Evolutionary conservation across 2,888 invertebrate genomes (phyloP).

Genomic region (Microchrysa polita): DNA sequence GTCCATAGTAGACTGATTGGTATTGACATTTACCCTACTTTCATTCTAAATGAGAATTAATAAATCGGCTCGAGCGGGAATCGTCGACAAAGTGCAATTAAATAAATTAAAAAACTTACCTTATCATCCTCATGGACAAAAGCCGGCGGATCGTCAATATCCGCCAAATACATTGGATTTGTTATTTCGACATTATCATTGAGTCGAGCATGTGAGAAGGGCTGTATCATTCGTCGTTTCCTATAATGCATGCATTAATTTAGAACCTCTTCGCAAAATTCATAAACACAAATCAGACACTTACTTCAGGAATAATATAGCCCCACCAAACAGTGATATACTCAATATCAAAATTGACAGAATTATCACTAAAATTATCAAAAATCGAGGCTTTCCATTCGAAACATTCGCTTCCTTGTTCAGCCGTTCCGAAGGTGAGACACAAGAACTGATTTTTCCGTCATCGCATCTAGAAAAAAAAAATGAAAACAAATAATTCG

Average conservation of each 20-base stretch:
- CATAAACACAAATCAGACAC: conserved; percentile 51
- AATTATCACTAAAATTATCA: conserved; percentile 59
- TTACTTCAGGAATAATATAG: conserved; percentile 65
- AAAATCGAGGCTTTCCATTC: conserved; percentile 55
- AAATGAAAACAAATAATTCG: conserved; percentile 1
- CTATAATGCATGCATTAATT: conserved; percentile 58
- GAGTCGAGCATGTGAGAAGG: conserved; percentile 82
- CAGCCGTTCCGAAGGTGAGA: conserved; percentile 61
- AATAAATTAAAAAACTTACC: conserved; percentile 63
- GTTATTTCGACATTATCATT: conserved; percentile 86
- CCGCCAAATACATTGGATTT: conserved; percentile 87
- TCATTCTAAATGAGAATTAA: too few species aligned
- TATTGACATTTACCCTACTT: too few species aligned
- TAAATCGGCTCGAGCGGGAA: too few species aligned
- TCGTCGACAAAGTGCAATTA: too few species aligned
- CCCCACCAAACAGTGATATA: conserved; percentile 59
- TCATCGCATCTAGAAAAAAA: conserved; percentile 57
- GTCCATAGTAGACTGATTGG: too few species aligned
- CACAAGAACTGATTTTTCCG: conserved; percentile 59
- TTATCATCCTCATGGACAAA: conserved; percentile 70
- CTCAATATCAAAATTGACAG: conserved; percentile 58
- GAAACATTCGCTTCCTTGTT: conserved; percentile 51
- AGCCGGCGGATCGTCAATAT: conserved; percentile 72
- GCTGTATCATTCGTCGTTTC: conserved; percentile 66
- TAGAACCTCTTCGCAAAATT: conserved; percentile 24